phyloP scores from a whole-genome alignment of 2,797 vertebrate genomes.

The Trachurus trachurus region DNA sequence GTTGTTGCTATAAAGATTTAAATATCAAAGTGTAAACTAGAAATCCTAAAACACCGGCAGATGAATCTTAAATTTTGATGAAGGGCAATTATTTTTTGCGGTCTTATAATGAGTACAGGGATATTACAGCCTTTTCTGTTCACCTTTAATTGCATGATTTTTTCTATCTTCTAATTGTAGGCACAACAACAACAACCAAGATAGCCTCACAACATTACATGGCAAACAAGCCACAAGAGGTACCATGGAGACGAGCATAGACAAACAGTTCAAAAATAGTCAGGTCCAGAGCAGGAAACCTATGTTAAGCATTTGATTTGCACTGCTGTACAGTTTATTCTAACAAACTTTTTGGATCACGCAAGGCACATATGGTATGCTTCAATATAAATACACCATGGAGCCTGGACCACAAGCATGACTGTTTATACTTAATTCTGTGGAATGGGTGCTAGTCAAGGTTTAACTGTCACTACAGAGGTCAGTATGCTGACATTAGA shows the following conservation, averaged over 20 bases:
- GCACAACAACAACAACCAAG: slow-evolving; percentile 32
- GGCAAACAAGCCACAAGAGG: slow-evolving; percentile 15
- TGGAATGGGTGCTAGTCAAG: neutral
- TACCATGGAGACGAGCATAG: slow-evolving; percentile 10
- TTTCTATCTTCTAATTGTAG: slow-evolving; percentile 6
- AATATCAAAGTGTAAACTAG: slow-evolving; percentile 67
- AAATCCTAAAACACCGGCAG: slow-evolving; percentile 37
- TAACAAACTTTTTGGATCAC: neutral
- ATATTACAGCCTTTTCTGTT: slow-evolving; percentile 34
- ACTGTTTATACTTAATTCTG: neutral
- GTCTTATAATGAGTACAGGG: slow-evolving; percentile 37
- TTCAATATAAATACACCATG: neutral
- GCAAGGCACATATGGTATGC: neutral
- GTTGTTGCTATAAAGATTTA: slow-evolving; percentile 52
- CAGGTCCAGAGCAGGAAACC: neutral
- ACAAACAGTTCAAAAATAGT: slow-evolving; percentile 29
- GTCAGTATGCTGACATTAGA: slow-evolving; percentile 17
- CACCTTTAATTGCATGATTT: slow-evolving; percentile 39
- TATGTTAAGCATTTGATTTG: slow-evolving; percentile 9
- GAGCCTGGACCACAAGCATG: neutral
- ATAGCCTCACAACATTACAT: slow-evolving; percentile 30
- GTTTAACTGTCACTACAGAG: slow-evolving; percentile 3
- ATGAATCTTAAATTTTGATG: slow-evolving; percentile 36
- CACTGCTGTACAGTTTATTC: neutral
- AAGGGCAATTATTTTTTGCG: slow-evolving; percentile 45